phyloP scores from a whole-genome alignment of 2,888 invertebrate species.

The Silvanus unidentatus region DNA sequence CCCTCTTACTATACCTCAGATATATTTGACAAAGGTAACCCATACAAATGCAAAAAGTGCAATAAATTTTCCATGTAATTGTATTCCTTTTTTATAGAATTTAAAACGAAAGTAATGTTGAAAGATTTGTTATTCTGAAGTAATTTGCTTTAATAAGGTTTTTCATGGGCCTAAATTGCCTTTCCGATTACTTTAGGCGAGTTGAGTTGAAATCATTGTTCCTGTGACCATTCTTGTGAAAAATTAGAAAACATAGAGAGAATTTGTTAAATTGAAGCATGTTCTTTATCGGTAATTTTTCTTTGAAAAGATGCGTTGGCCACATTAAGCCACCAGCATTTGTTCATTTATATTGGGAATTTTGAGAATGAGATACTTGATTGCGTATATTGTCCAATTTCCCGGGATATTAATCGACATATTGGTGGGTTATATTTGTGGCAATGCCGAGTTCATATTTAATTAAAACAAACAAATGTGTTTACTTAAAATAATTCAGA shows the following conservation, averaged over 20 bases:
- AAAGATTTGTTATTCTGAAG: slow-evolving; percentile 11
- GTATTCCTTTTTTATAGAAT: slow-evolving; percentile 1
- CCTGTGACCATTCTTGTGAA: slow-evolving; percentile 13
- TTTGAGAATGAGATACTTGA: no score
- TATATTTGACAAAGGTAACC: slow-evolving; percentile 12
- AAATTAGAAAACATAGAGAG: slow-evolving; percentile 13
- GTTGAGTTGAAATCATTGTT: slow-evolving; percentile 9
- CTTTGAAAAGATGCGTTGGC: no score
- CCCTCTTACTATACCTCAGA: slow-evolving; percentile 28
- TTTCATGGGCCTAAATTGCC: slow-evolving; percentile 12
- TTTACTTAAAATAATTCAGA: no score
- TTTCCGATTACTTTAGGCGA: slow-evolving; percentile 10
- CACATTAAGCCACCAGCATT: no score
- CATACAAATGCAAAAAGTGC: no score
- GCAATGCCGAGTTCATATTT: no score
- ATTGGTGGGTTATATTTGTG: no score
- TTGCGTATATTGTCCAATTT: no score
- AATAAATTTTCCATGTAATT: no score
- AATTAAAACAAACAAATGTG: no score
- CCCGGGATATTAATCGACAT: no score
- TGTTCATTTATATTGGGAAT: no score
- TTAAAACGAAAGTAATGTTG: slow-evolving; percentile 10
- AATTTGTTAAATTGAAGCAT: slow-evolving; percentile 12
- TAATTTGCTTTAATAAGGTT: slow-evolving; percentile 16
- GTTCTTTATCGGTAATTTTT: slow-evolving; percentile 6